Evolutionary conservation across 2,113 vertebrate species (phyloP).

Genomic region (Nibea albiflora): DNA sequence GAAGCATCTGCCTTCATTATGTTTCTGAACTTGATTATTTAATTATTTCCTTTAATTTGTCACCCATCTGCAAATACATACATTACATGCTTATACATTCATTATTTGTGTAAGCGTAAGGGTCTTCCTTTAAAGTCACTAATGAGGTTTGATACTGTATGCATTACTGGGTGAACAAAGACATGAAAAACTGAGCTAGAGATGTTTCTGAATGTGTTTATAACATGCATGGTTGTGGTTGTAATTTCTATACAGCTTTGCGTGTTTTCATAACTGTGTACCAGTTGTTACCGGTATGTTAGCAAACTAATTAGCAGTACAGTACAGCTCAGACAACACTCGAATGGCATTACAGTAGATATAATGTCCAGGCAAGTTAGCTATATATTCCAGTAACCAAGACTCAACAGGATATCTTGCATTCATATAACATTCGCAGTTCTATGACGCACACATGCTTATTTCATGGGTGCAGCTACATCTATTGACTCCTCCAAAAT

Average conservation of each 20-base stretch:
- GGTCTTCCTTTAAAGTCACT: too few relatives aligned
- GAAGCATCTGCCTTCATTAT: too few relatives aligned
- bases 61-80: too few relatives aligned
- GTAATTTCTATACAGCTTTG: neutral
- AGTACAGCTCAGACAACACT: neutral
- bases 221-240: neutral
- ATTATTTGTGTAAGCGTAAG: too few relatives aligned
- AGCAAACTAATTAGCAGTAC: too few relatives aligned
- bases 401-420: conserved; percentile 14
- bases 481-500: conserved; percentile 5
- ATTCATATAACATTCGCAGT: neutral
- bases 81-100: too few relatives aligned
- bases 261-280: neutral
- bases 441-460: neutral
- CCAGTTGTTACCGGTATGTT: too few relatives aligned
- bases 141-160: too few relatives aligned
- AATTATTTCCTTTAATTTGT: too few relatives aligned
- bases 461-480: neutral
- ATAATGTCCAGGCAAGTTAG: neutral
- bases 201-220: neutral
- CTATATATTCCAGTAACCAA: neutral
- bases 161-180: too few relatives aligned
- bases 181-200: too few relatives aligned
- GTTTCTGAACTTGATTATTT: too few relatives aligned
- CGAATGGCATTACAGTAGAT: neutral